Conservation (phyloP, 2,888 invertebrate species). For the Horisme vitalbata region DNA sequence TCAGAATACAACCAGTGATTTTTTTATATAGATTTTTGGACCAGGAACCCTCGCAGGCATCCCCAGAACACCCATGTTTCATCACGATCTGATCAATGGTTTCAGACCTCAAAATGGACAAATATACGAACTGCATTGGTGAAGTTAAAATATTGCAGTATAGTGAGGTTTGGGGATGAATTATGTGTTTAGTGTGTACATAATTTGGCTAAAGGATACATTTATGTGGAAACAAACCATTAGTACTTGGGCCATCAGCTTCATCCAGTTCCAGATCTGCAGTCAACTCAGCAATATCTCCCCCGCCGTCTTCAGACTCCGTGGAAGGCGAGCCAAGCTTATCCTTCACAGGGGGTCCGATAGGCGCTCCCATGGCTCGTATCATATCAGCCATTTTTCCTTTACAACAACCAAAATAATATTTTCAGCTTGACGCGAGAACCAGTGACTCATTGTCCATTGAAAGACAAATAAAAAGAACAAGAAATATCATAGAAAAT, state of each 20-base stretch:
- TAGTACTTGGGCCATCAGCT: conserved; percentile 85
- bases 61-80: too few species aligned
- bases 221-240: conserved; percentile 56
- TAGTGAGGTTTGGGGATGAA: too few species aligned
- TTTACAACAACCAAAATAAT: conserved; percentile 9
- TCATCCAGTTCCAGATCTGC: conserved; percentile 88
- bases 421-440: conserved; percentile 38
- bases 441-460: conserved; percentile 62
- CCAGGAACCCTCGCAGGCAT: too few species aligned
- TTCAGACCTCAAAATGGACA: too few species aligned
- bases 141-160: too few species aligned
- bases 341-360: conserved; percentile 86
- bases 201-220: too few species aligned
- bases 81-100: too few species aligned
- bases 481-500: conserved; percentile 38
- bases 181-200: too few species aligned
- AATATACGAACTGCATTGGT: too few species aligned
- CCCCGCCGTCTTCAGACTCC: conserved; percentile 92
- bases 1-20: too few species aligned
- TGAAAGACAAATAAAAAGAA: conserved; percentile 37
- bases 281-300: conserved; percentile 83
- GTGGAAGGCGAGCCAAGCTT: conserved; percentile 92
- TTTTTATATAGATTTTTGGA: too few species aligned
- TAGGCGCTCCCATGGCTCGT: conserved; percentile 85
- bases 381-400: conserved; percentile 87